A percentile compares a stretch with the other conserved stretches of the same genome.
phyloP scores from a whole-genome alignment of 2,888 invertebrate species.

The Campoplex capitator region DNA sequence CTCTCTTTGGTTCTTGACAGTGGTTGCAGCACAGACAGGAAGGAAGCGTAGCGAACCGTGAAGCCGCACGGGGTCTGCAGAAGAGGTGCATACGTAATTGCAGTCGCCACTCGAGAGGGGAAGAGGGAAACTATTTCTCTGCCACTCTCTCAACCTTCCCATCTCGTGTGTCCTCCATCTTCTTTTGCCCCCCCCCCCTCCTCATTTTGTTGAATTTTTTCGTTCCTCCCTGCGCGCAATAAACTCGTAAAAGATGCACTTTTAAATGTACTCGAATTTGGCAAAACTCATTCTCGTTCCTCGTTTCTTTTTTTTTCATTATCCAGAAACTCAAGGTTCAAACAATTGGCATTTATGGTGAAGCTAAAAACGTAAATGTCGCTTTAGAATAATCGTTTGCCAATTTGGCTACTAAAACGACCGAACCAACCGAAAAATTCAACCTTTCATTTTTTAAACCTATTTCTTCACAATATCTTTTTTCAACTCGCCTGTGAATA shows the following conservation, averaged over 20 bases:
- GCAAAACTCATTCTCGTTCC: too few species aligned
- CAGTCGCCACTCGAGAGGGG: constrained; percentile 75
- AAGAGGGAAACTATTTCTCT: constrained; percentile 64
- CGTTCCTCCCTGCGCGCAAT: neutral
- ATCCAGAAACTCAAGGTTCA: too few species aligned
- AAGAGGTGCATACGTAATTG: constrained; percentile 83
- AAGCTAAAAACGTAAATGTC: too few species aligned
- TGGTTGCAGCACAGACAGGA: constrained; percentile 83
- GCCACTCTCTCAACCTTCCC: neutral
- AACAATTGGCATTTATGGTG: too few species aligned
- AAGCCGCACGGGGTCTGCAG: constrained; percentile 79
- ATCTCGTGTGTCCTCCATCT: neutral
- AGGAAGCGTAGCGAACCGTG: constrained; percentile 84
- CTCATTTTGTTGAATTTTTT: neutral
- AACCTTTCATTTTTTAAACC: too few species aligned
- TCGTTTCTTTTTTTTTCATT: too few species aligned
- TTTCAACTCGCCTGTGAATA: too few species aligned
- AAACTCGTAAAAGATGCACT: neutral
- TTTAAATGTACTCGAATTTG: neutral
- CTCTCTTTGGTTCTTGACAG: constrained; percentile 63
- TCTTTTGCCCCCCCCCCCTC: neutral
- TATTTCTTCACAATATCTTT: too few species aligned
- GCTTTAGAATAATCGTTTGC: too few species aligned
- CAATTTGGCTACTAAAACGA: too few species aligned
- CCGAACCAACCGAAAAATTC: too few species aligned